Evolutionary conservation across 2,797 vertebrate genomes (phyloP).

Genomic region (Paguma larvata): DNA sequence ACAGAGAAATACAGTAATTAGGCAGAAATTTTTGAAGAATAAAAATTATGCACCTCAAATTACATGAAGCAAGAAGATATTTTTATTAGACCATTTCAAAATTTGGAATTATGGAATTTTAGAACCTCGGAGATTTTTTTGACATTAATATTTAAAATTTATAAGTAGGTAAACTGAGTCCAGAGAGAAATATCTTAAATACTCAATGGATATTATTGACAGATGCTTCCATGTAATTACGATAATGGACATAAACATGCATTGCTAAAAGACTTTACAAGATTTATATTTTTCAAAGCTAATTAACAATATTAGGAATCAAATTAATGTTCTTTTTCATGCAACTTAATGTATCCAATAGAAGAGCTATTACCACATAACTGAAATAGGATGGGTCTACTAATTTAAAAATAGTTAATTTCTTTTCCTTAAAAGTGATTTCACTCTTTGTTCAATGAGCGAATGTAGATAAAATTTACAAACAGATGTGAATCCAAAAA

Average conservation of each 20-base stretch:
- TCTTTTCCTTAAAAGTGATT: conserved; percentile 11
- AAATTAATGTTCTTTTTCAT: conserved; percentile 47
- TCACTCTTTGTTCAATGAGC: conserved; percentile 15
- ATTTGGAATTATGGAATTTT: not conserved
- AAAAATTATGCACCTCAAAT: not conserved
- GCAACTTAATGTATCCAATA: not conserved
- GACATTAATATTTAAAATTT: conserved; percentile 13
- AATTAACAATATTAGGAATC: not conserved
- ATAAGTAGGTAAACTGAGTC: not conserved
- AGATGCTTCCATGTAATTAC: not conserved
- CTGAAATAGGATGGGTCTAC: not conserved
- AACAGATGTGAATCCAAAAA: not conserved
- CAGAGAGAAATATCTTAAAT: conserved; percentile 8
- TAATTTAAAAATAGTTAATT: conserved; percentile 41
- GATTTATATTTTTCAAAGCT: conserved; percentile 10
- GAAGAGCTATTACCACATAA: not conserved
- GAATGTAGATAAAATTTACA: conserved; percentile 18
- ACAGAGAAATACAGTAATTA: conserved; percentile 20
- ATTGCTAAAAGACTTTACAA: not conserved
- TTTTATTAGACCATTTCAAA: conserved; percentile 55
- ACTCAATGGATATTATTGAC: not conserved
- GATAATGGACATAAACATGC: not conserved
- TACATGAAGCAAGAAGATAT: not conserved
- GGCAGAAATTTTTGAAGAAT: conserved; percentile 23
- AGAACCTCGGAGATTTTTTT: not conserved